These are phyloP conservation scores for Ameiurus melas DNA, from an alignment of 2,113 vertebrate species.

Conservation along the genomic window DNA sequence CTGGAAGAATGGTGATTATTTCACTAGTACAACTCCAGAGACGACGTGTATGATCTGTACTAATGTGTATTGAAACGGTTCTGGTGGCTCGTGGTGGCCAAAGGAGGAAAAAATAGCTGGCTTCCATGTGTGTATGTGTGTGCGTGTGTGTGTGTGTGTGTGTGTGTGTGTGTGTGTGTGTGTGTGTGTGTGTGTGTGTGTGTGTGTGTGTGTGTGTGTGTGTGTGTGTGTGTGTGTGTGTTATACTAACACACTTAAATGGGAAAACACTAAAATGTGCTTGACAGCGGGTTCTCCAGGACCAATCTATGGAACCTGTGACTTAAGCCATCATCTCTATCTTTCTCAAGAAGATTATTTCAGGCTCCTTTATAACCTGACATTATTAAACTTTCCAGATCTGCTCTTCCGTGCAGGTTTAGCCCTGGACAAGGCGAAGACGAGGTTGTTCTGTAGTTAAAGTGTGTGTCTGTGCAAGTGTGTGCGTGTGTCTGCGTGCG, in stretches of 20 bases:
- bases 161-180: background rate
- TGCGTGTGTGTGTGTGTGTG: background rate
- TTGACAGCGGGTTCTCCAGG: background rate
- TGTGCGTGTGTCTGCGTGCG: slow-evolving; percentile 3
- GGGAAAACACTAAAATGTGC: background rate
- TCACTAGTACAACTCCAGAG: background rate
- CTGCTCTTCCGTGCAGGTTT: background rate
- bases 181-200: background rate
- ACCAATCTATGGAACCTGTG: background rate
- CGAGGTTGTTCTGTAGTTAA: slow-evolving; percentile 3
- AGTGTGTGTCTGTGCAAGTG: background rate
- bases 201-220: background rate
- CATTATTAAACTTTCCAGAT: background rate
- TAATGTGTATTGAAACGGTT: background rate
- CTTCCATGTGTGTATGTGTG: background rate
- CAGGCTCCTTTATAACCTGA: background rate
- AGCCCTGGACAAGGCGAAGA: background rate
- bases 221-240: background rate
- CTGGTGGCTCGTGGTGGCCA: background rate
- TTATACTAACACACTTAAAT: background rate
- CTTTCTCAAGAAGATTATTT: background rate
- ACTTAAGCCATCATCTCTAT: background rate
- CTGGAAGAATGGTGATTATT: background rate
- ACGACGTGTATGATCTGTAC: background rate
- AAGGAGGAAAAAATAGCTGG: background rate